Evolutionary conservation across 2,113 vertebrate genomes (phyloP).

Genomic region (Okapia johnstoni): DNA sequence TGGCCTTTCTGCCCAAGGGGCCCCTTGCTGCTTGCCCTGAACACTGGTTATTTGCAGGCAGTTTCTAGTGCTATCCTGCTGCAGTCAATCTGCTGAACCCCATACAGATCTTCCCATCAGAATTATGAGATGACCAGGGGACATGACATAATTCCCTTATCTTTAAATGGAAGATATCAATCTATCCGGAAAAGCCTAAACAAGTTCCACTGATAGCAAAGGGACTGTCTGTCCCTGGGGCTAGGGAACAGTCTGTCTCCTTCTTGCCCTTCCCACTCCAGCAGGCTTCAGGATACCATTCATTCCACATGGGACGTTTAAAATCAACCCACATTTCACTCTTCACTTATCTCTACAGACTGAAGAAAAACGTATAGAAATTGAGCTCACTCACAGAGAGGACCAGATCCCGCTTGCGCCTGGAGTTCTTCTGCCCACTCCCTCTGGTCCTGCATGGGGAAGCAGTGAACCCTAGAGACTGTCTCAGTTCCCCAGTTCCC

Average conservation of each 20-base stretch:
- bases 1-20: neutral
- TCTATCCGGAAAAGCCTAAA: conserved; percentile 6
- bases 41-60: neutral
- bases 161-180: neutral
- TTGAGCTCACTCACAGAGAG: conserved; percentile 76
- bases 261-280: neutral
- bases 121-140: neutral
- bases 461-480: conserved; percentile 60
- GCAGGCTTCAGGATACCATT: neutral
- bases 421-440: conserved; percentile 75
- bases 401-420: conserved; percentile 80
- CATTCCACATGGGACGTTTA: neutral
- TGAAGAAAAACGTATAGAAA: neutral
- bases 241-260: neutral
- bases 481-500: conserved; percentile 49
- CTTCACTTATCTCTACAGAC: conserved; percentile 8
- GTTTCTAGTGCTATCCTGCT: neutral
- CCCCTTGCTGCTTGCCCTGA: neutral
- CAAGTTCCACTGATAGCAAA: neutral
- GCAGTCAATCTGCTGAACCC: neutral
- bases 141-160: neutral
- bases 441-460: conserved; percentile 68
- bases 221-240: neutral
- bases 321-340: conserved; percentile 37
- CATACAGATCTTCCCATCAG: conserved; percentile 17